Evolutionary conservation across 2,113 vertebrate genomes (phyloP), one percentile per base, ranked within the genome.

Genomic region (Charadrius vociferus): DNA sequence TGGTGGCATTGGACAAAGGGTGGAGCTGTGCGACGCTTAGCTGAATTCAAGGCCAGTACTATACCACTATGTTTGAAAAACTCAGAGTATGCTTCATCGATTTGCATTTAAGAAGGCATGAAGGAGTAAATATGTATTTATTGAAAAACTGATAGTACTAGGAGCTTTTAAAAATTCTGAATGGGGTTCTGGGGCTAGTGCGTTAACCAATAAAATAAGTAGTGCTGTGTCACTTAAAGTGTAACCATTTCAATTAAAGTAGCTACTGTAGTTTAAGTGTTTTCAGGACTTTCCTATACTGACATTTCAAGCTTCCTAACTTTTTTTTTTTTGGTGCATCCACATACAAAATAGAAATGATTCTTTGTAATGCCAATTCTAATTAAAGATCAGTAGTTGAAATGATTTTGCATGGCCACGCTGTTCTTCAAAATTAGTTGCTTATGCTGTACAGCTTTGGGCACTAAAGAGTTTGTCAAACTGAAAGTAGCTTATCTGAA

Each of bases 131-230:
- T 93, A 70, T 7, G 8, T 71, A 27, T 93, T 93, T 73, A 41
- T 71, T 95, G 49, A 65, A 39, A 93, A 72, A 68, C 41, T 74
- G 59, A 27, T 66, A 56, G 63, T 89, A 45, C 77, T 62, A 77
- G 66, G 78, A 91, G 77, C 27, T 95, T 96, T 90, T 87, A 95
- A 79, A 81, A 78, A 26, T 80, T 77, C 72, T 55, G 53, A 78
- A 87, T 67, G 61, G 37, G 75, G 39, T 95, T 96, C 79, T 93
- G 37, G 24, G 41, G n/a, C 71, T 92, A 71, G 73, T 88, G 73
- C 93, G 32, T 93, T 74, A 87, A 43, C 14, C 14, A 41, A 6
- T 37, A 30, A 92, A 93, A 22, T 73, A 80, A 75, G 49, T 84
- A 89, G 73, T 58, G 66, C 32, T 78, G 24, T 73, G 81, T 68